These are phyloP conservation scores for Machimus atricapillus DNA, from an alignment of 2,888 invertebrate species.

Conservation along the genomic window DNA sequence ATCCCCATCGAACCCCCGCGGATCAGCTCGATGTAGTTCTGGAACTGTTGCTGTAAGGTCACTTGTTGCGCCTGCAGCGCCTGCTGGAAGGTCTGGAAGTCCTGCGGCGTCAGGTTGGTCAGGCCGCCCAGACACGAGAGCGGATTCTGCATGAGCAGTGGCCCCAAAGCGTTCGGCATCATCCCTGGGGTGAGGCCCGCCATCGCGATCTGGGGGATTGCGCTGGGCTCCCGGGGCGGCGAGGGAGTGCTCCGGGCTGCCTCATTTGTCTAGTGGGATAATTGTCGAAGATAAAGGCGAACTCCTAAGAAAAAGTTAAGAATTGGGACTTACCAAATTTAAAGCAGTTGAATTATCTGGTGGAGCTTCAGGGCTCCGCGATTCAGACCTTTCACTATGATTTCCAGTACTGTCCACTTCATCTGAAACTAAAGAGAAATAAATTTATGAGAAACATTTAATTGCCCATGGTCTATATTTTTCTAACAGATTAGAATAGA, in stretches of 20 bases:
- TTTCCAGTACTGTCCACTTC: slow-evolving; percentile 61
- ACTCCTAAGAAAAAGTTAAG: background rate
- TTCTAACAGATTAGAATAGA: no score
- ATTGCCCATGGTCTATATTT: no score
- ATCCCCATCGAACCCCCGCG: slow-evolving; percentile 48
- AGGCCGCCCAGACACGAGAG: slow-evolving; percentile 48
- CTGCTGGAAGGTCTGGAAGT: slow-evolving; percentile 59
- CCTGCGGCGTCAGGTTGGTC: slow-evolving; percentile 55
- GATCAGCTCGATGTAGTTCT: slow-evolving; percentile 59
- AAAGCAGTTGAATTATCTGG: slow-evolving; percentile 55
- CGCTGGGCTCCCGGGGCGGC: slow-evolving; percentile 48
- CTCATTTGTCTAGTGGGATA: slow-evolving; percentile 55
- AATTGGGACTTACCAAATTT: slow-evolving; percentile 51
- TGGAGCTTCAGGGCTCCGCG: slow-evolving; percentile 55
- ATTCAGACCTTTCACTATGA: slow-evolving; percentile 60
- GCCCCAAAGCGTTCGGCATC: slow-evolving; percentile 48
- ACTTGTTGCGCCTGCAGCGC: slow-evolving; percentile 60
- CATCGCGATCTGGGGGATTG: slow-evolving; percentile 50
- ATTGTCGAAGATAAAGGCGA: background rate
- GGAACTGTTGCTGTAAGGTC: slow-evolving; percentile 61
- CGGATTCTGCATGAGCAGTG: slow-evolving; percentile 53
- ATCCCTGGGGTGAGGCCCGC: slow-evolving; percentile 48
- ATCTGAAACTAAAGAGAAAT: slow-evolving; percentile 53
- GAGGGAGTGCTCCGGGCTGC: slow-evolving; percentile 58
- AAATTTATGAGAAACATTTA: no score